Percentiles rank a stretch among this genome's conserved stretches.
Evolutionary conservation across 92 coral and sea anemone genomes (phyloP).

Genomic region (Epizoanthus stellaris): DNA sequence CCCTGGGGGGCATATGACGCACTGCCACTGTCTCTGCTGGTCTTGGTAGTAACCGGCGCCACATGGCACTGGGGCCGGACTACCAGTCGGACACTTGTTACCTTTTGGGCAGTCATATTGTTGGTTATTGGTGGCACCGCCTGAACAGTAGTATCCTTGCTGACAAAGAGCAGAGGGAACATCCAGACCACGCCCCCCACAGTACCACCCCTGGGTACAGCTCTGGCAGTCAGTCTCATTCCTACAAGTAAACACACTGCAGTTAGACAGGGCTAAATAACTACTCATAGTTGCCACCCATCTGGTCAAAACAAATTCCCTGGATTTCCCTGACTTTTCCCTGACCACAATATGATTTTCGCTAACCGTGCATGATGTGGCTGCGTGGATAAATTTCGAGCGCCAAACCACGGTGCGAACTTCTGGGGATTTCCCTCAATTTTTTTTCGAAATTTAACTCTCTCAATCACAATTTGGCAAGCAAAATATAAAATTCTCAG

Average conservation of each 20-base stretch:
- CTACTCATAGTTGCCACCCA: not conserved
- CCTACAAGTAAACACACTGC: constrained; percentile 48
- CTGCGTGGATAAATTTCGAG: too few species aligned
- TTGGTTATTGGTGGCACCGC: constrained; percentile 68
- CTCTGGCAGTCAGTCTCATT: constrained; percentile 89
- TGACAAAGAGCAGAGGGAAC: constrained; percentile 77
- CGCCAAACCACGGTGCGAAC: too few species aligned
- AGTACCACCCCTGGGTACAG: constrained; percentile 95
- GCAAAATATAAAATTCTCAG: too few species aligned
- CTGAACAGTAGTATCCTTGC: constrained; percentile 91
- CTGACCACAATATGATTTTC: too few species aligned
- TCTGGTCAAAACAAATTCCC: not conserved
- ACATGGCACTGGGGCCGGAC: constrained; percentile 86
- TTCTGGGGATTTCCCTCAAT: too few species aligned
- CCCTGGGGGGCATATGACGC: constrained; percentile 79
- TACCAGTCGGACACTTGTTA: constrained; percentile 77
- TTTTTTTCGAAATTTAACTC: too few species aligned
- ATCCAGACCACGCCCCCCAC: constrained; percentile 89
- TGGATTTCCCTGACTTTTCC: not conserved
- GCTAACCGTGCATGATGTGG: too few species aligned
- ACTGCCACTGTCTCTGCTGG: constrained; percentile 64
- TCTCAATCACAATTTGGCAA: too few species aligned
- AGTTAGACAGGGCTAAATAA: not conserved
- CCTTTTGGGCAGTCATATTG: constrained; percentile 87
- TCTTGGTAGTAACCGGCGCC: constrained; percentile 87